These are phyloP conservation scores for Seriola aureovittata DNA, from an alignment of 2,113 vertebrate genomes.

Conservation along the genomic window DNA sequence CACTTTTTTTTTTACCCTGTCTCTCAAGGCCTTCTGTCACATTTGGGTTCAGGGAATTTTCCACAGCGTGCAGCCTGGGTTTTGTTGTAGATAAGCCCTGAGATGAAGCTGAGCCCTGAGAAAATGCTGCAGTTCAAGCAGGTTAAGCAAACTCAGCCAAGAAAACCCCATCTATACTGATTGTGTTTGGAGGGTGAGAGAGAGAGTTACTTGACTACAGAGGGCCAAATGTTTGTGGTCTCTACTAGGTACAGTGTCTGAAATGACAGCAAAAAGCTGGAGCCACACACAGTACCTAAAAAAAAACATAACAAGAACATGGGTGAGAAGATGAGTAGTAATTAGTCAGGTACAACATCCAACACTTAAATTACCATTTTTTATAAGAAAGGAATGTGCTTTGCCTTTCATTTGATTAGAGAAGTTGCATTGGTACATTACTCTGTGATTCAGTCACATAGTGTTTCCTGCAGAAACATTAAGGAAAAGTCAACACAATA, in stretches of 20 bases:
- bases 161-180: background rate
- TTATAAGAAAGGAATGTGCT: too few relatives aligned
- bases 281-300: too few relatives aligned
- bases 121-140: slow-evolving; percentile 73
- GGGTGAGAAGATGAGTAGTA: too few relatives aligned
- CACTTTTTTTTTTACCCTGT: background rate
- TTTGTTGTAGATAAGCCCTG: slow-evolving; percentile 56
- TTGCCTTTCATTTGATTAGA: too few relatives aligned
- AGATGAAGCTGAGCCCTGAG: slow-evolving; percentile 68
- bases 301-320: background rate
- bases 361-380: too few relatives aligned
- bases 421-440: too few relatives aligned
- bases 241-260: slow-evolving; percentile 7
- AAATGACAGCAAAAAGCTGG: background rate
- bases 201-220: slow-evolving; percentile 28
- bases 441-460: too few relatives aligned
- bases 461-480: too few relatives aligned
- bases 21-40: slow-evolving; percentile 45
- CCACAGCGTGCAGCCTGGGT: slow-evolving; percentile 32
- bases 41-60: slow-evolving; percentile 65
- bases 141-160: slow-evolving; percentile 77
- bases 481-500: too few relatives aligned
- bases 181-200: background rate
- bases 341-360: too few relatives aligned
- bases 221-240: slow-evolving; percentile 30